Percentiles rank a stretch among this genome's conserved stretches.
These are phyloP conservation scores for Piscicola geometra DNA, from an alignment of 2,888 invertebrate genomes.

Conservation along the genomic window DNA sequence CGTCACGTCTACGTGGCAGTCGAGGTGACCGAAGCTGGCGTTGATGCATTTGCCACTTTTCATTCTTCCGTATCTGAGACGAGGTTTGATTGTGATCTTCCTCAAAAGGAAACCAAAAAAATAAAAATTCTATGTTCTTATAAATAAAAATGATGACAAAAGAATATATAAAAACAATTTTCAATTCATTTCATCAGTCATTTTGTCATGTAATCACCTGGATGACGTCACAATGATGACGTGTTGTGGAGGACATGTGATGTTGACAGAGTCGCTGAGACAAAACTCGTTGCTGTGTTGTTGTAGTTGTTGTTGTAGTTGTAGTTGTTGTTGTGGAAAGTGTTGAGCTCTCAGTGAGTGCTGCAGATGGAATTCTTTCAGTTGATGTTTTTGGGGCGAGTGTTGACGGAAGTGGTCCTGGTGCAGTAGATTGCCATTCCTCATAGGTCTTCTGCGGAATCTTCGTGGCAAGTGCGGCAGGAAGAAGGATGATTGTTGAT, in stretches of 20 bases:
- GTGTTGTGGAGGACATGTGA: constrained; percentile 33
- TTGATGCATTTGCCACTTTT: constrained; percentile 32
- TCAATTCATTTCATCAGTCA: too few relatives aligned
- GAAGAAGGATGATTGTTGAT: too few relatives aligned
- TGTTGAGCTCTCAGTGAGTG: neutral
- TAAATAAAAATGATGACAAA: too few relatives aligned
- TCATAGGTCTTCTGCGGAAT: neutral
- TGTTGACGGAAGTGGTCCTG: neutral
- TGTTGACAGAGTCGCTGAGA: constrained; percentile 35
- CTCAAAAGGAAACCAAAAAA: too few relatives aligned
- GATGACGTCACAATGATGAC: constrained; percentile 37
- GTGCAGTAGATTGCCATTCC: neutral
- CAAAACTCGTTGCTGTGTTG: constrained; percentile 26
- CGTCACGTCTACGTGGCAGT: constrained; percentile 33
- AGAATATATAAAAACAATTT: too few relatives aligned
- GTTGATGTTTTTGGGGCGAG: neutral
- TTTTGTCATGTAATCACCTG: neutral
- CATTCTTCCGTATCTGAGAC: constrained; percentile 36
- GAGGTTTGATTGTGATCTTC: too few relatives aligned
- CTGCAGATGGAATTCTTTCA: neutral
- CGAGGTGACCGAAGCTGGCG: constrained; percentile 31
- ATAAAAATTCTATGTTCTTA: too few relatives aligned
- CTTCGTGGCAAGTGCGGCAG: neutral
- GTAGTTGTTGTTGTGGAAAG: neutral
- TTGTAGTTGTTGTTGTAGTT: constrained; percentile 8